Evolutionary conservation across 2,113 vertebrate species (phyloP).

Genomic region (Artemisiospiza belli): DNA sequence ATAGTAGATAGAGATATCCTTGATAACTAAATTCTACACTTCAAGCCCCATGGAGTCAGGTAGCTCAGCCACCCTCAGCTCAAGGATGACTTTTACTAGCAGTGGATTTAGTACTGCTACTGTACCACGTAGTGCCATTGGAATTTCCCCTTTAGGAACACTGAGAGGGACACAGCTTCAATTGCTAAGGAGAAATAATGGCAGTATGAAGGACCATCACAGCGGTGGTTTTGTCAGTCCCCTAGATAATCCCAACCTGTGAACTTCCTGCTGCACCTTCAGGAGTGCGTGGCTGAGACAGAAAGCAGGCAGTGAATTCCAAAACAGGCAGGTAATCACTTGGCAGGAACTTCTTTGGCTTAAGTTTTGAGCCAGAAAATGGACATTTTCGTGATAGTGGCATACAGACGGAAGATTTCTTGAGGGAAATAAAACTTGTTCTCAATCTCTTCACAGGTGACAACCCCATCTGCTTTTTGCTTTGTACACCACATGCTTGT

Average conservation of each 20-base stretch:
- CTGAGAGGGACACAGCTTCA: not conserved
- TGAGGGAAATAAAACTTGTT: conserved; percentile 39
- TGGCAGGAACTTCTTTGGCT: conserved; percentile 34
- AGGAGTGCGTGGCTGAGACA: not conserved
- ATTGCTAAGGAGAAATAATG: not conserved
- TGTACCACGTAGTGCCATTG: accelerated
- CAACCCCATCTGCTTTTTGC: conserved; percentile 17
- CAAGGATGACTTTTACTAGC: not conserved
- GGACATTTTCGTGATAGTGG: conserved; percentile 20
- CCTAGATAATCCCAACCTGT: not conserved
- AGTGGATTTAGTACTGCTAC: not conserved
- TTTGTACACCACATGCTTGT: not conserved
- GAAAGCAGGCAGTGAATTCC: conserved; percentile 1
- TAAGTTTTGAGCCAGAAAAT: not conserved
- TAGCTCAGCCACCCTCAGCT: not conserved
- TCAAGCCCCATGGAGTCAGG: not conserved
- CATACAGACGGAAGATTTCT: not conserved
- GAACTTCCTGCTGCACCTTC: not conserved
- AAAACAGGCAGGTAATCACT: conserved; percentile 37
- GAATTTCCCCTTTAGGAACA: not conserved
- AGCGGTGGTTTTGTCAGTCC: not conserved
- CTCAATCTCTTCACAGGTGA: conserved; percentile 15
- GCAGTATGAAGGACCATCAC: not conserved
- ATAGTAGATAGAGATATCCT: not conserved
- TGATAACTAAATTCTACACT: not conserved